Evolutionary conservation across 2,888 invertebrate genomes (phyloP), one percentile per base, ranked within the genome.

Genomic region (Balanococcus diminutus): DNA sequence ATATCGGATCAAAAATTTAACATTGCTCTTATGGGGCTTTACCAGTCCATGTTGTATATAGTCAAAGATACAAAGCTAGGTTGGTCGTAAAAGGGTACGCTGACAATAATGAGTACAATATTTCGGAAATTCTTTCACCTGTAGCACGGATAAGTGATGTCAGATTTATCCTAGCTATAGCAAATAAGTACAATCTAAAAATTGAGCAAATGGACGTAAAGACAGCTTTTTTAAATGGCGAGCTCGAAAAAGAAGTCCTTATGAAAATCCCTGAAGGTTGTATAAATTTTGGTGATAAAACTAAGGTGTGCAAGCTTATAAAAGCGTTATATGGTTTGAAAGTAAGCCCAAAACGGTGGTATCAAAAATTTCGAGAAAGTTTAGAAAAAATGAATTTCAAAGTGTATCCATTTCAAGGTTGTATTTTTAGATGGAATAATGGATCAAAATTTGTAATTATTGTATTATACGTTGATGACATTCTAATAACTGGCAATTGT

Each of bases 251-350:
- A 39, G 67, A 86, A 31, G 19, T 87, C 46, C n/a, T 2, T 82
- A 87, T 87, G 82, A 0, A 67, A 8, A 22, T 81, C 0, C 87
- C 85, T 1, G 75, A 87, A 36, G 87, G 87, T 6, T 25, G 81
- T 9, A 16, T 4, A 31, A 51, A 28, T 14, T 25, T 1, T 14
- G 61, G 32, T 32, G 2, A 14, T 9, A 42, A 42, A 42, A 42
- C 14, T 11, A 5, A 42, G 6, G 42, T 87, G 4, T 84, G 83
- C 79, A 19, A 81, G 9, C 22, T 86, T 0, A 42, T 85, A 8
- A 87, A 81, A 25, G 84, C 82, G 16, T 9, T 87, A 42, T 86
- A 86, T 72, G 85, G 86, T 0, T 81, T 87, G n/a, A 86, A 86
- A 56, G 31, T 84, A 16, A 22, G 84, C 5, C 51, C 86, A 3